Evolutionary conservation across 2,797 vertebrate species (phyloP).

Genomic region (Mormyrops attenuatus): DNA sequence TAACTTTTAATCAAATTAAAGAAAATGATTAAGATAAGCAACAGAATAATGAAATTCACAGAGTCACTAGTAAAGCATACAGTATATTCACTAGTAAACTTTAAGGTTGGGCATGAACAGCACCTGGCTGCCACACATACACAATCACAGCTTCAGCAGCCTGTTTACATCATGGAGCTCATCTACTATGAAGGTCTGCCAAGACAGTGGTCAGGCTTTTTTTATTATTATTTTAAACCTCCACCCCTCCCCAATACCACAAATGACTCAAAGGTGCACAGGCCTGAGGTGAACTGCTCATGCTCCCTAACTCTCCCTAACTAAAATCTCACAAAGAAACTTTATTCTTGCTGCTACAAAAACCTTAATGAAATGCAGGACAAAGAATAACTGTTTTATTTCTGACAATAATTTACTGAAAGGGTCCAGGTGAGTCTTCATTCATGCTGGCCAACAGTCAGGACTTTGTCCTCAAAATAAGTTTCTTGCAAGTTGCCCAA

Average conservation of each 20-base stretch:
- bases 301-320: neutral
- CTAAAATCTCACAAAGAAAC: neutral
- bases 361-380: neutral
- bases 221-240: neutral
- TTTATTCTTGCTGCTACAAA: neutral
- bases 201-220: neutral
- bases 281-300: neutral
- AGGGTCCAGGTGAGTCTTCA: conserved; percentile 1
- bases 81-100: neutral
- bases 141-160: neutral
- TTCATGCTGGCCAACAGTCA: neutral
- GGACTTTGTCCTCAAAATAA: conserved; percentile 6
- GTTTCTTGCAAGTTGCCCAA: neutral
- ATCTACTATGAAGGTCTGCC: neutral
- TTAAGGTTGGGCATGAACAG: neutral
- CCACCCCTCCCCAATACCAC: neutral
- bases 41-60: neutral
- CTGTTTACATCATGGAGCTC: conserved; percentile 2
- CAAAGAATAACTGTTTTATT: neutral
- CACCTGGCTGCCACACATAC: neutral
- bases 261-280: neutral
- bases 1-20: neutral
- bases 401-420: neutral
- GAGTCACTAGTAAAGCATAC: neutral
- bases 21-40: neutral